Percentiles rank a stretch among this genome's conserved stretches.
phyloP scores from a whole-genome alignment of 2,113 vertebrate species.

The Paralichthys olivaceus region DNA sequence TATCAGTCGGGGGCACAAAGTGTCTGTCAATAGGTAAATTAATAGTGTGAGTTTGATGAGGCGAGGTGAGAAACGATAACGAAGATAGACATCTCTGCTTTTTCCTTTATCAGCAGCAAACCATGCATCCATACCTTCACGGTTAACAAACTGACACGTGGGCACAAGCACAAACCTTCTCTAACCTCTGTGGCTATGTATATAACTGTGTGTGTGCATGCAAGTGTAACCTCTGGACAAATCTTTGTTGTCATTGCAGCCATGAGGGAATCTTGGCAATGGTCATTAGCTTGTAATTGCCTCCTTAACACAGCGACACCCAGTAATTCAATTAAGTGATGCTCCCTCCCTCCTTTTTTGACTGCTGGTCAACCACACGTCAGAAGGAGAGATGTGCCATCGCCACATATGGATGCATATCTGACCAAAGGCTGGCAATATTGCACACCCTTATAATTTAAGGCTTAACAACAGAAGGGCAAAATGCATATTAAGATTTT shows the following conservation, averaged over 20 bases:
- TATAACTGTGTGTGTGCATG: not conserved
- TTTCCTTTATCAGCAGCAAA: conserved; percentile 31
- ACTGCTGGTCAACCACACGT: not conserved
- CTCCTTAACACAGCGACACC: conserved; percentile 23
- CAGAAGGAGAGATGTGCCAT: not conserved
- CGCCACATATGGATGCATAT: not conserved
- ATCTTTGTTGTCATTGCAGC: not conserved
- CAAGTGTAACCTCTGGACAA: not conserved
- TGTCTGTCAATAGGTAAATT: conserved; percentile 67
- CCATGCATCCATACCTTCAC: too few species aligned
- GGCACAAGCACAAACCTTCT: not conserved
- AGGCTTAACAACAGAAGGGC: not conserved
- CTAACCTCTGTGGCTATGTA: not conserved
- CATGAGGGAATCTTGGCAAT: conserved; percentile 17
- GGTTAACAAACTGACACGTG: not conserved
- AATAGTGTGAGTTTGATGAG: conserved; percentile 64
- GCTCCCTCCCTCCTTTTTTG: not conserved
- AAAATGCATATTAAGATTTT: not conserved
- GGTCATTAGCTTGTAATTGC: conserved; percentile 40
- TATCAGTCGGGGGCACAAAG: conserved; percentile 38
- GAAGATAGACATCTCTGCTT: conserved; percentile 31
- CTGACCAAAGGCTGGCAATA: not conserved
- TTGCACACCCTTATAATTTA: not conserved
- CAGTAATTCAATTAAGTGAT: not conserved
- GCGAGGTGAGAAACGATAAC: conserved; percentile 47